phyloP scores from a whole-genome alignment of 2,888 invertebrate genomes.

The Calameuta filiformis region DNA sequence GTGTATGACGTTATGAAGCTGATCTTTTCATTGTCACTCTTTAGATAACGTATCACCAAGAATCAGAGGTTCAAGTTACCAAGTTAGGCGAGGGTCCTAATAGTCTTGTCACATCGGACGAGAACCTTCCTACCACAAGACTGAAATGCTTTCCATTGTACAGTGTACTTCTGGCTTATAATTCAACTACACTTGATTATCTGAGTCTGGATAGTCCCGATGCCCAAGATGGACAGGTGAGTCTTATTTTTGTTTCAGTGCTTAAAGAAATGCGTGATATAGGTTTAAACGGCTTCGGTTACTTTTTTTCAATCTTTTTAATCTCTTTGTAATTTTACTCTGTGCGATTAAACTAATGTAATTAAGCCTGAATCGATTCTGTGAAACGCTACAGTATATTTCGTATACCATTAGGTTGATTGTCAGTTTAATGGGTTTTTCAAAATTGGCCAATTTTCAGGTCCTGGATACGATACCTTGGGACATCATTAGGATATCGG shows the following conservation, averaged over 20 bases:
- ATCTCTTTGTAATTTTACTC: neutral
- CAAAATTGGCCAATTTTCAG: slow-evolving; percentile 34
- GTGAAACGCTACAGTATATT: neutral
- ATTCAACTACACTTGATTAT: slow-evolving; percentile 76
- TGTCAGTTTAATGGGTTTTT: neutral
- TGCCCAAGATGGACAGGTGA: slow-evolving; percentile 54
- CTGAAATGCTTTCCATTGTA: slow-evolving; percentile 88
- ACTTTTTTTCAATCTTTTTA: neutral
- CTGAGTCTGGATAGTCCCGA: slow-evolving; percentile 73
- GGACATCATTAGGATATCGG: slow-evolving; percentile 58
- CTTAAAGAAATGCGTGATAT: neutral
- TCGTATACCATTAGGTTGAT: too few species aligned
- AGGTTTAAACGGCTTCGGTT: neutral
- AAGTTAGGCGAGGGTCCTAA: slow-evolving; percentile 63
- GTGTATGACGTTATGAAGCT: neutral
- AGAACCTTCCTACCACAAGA: slow-evolving; percentile 68
- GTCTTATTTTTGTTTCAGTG: neutral
- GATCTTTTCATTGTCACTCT: slow-evolving; percentile 1
- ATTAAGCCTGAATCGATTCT: neutral
- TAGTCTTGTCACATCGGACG: slow-evolving; percentile 55
- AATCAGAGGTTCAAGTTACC: slow-evolving; percentile 61
- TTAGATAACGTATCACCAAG: slow-evolving; percentile 62
- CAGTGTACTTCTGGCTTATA: slow-evolving; percentile 82
- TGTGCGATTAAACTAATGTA: too few species aligned
- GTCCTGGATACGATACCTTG: slow-evolving; percentile 63